Percentiles rank a stretch among this genome's conserved stretches.
These are phyloP conservation scores for Smithornis capensis DNA, from an alignment of 2,113 vertebrate genomes.

Conservation along the genomic window DNA sequence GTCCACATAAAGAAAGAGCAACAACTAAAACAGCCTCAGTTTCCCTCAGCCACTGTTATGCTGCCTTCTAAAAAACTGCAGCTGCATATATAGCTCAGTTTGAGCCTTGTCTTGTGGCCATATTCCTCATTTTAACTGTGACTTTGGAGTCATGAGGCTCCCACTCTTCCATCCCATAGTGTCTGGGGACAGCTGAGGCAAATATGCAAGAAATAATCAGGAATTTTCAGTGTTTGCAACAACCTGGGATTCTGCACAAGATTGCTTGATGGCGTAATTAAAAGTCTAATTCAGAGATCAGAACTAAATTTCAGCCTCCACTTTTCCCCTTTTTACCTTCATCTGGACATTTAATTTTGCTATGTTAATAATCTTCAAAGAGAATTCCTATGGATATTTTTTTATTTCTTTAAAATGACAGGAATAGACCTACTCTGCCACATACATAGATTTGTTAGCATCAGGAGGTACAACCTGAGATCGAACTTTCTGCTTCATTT, in stretches of 20 bases:
- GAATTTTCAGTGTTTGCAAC: neutral
- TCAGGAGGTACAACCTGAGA: neutral
- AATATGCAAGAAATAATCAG: accelerated
- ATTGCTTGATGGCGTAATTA: neutral
- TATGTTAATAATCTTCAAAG: neutral
- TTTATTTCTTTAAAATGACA: neutral
- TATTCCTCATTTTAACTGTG: neutral
- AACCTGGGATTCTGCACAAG: neutral
- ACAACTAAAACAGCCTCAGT: neutral
- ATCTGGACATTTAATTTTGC: neutral
- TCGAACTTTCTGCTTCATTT: neutral
- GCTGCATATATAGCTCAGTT: neutral
- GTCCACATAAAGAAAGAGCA: neutral
- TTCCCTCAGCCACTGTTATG: neutral
- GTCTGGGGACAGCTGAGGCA: neutral
- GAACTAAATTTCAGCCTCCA: neutral
- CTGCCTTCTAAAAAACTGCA: neutral
- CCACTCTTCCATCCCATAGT: neutral
- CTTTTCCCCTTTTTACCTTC: neutral
- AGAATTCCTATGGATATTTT: neutral
- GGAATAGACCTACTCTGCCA: neutral
- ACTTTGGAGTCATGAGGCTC: neutral
- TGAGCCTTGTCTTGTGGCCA: neutral
- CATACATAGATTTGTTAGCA: neutral
- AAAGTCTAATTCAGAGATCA: neutral